Evolutionary conservation across 35 echinoderm and acorn worm species (phyloP).

Genomic region (Heliocidaris tuberculata): DNA sequence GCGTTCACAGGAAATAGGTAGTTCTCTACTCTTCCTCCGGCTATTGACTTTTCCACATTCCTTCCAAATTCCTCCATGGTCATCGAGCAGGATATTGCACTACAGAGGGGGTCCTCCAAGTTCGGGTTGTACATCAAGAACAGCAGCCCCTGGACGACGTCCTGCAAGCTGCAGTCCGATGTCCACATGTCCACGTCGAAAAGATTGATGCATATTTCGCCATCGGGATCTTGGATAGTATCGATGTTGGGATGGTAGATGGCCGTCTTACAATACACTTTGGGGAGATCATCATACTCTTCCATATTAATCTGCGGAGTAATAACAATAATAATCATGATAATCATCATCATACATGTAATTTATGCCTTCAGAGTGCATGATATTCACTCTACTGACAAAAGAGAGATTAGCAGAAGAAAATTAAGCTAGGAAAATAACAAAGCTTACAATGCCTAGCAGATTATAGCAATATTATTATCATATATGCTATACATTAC

Average conservation of each 20-base stretch:
- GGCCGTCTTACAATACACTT: constrained; percentile 63
- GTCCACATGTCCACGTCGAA: constrained; percentile 63
- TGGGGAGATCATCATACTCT: constrained; percentile 47
- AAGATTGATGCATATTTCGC: constrained; percentile 78
- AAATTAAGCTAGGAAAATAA: no score
- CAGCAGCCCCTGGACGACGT: constrained; percentile 76
- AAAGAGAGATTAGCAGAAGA: no score
- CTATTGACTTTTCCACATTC: constrained; percentile 68
- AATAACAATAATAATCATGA: constrained; percentile 12
- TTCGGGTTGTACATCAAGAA: constrained; percentile 88
- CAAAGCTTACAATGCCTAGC: no score
- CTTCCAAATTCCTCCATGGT: constrained; percentile 51
- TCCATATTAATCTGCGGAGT: constrained; percentile 44
- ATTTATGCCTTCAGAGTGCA: background rate
- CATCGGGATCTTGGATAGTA: constrained; percentile 62
- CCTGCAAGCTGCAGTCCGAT: constrained; percentile 55
- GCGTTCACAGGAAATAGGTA: constrained; percentile 54
- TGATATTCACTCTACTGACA: background rate
- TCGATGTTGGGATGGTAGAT: constrained; percentile 96
- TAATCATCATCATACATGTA: background rate
- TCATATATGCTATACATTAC: no score
- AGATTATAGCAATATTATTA: no score
- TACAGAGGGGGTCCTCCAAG: constrained; percentile 68
- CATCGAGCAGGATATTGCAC: constrained; percentile 53
- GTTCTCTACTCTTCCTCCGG: constrained; percentile 61